These are phyloP conservation scores for Sinocyclocheilus anophthalmus DNA, from an alignment of 2,113 vertebrate species.

Conservation along the genomic window DNA sequence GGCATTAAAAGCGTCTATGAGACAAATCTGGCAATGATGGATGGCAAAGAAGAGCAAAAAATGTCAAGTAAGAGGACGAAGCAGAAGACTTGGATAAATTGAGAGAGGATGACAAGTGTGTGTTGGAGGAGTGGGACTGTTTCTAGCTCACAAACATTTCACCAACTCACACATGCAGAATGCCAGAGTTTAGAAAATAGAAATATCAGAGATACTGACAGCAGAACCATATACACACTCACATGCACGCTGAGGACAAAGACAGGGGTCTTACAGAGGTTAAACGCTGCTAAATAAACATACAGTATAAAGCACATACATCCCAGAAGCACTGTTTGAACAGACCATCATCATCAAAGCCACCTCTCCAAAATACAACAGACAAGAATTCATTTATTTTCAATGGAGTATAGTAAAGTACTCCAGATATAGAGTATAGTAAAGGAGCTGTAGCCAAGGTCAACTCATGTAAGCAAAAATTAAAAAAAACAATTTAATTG, in stretches of 20 bases:
- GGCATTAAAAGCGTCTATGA: slow-evolving; percentile 18
- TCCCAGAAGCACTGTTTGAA: not conserved
- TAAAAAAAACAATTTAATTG: no score
- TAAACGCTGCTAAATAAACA: not conserved
- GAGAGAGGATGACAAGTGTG: slow-evolving; percentile 13
- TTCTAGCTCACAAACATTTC: slow-evolving; percentile 11
- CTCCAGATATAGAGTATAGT: no score
- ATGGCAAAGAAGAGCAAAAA: not conserved
- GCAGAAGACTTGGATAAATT: slow-evolving; percentile 3
- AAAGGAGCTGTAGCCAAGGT: no score
- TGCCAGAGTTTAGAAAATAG: not conserved
- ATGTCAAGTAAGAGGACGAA: not conserved
- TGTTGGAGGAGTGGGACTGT: not conserved
- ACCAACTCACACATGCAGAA: not conserved
- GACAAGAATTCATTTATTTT: no score
- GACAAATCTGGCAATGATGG: slow-evolving; percentile 4
- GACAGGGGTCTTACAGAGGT: not conserved
- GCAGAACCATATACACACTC: not conserved
- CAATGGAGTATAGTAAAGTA: no score
- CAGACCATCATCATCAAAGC: not conserved
- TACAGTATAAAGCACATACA: not conserved
- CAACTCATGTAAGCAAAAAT: no score
- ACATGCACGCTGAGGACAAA: slow-evolving; percentile 3
- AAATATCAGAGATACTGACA: slow-evolving; percentile 6
- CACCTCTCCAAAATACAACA: no score